phyloP scores from a whole-genome alignment of 2,888 invertebrate species.

The Camponotus fellah region DNA sequence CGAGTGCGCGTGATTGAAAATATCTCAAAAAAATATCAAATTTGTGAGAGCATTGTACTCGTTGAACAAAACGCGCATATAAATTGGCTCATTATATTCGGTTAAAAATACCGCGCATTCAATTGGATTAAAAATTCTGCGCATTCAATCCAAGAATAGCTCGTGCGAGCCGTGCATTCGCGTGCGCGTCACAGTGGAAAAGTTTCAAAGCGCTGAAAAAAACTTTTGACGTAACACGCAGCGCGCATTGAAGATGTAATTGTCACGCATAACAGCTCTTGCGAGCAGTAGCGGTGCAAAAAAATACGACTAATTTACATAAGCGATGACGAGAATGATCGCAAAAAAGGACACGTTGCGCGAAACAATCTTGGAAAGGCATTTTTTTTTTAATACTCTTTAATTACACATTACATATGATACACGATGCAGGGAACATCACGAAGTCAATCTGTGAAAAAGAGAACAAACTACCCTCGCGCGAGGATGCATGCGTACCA shows the following conservation, averaged over 20 bases:
- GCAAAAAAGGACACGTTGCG: not conserved
- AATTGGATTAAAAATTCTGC: not conserved
- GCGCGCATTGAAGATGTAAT: conserved; percentile 58
- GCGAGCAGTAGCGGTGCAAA: conserved; percentile 44
- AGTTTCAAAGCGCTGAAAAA: conserved; percentile 65
- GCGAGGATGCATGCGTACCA: conserved; percentile 17
- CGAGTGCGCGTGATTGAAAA: not conserved
- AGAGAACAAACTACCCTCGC: conserved; percentile 39
- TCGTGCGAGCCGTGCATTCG: conserved; percentile 33
- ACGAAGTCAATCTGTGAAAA: conserved; percentile 29
- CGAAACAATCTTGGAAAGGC: not conserved
- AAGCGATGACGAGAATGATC: not conserved
- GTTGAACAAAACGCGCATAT: not conserved
- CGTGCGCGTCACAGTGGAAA: conserved; percentile 62
- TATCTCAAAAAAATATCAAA: not conserved
- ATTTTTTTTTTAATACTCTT: no score
- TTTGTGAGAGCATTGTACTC: not conserved
- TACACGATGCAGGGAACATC: no score
- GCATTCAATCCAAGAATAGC: not conserved
- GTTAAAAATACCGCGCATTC: not conserved
- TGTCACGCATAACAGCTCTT: conserved; percentile 61
- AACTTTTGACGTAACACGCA: conserved; percentile 65
- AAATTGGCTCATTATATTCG: not conserved
- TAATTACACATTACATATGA: no score
- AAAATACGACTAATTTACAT: not conserved